Percentiles rank a stretch among this genome's conserved stretches.
Evolutionary conservation across 1,140 invertebrate genomes (phyloP).

Genomic region (Cotesia vestalis): DNA sequence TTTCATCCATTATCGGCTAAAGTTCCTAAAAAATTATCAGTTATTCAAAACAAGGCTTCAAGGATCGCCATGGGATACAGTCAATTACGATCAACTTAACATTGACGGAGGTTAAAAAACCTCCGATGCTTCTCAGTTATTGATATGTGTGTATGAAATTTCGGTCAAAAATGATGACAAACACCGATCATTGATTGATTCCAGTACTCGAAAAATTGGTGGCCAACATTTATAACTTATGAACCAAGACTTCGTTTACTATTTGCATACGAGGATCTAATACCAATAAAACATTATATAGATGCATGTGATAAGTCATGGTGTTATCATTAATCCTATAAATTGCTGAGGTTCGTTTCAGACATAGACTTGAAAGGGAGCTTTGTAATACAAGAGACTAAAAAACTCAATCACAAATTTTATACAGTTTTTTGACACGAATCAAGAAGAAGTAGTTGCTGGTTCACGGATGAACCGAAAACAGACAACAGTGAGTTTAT

Average conservation of each 20-base stretch:
- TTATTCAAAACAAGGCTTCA: no score
- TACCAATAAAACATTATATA: background rate
- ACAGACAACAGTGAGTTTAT: background rate
- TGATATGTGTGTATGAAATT: no score
- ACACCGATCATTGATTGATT: background rate
- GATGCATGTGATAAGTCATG: background rate
- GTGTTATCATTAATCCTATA: conserved; percentile 18
- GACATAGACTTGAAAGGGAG: conserved; percentile 11
- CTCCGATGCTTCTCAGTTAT: no score
- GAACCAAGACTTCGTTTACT: conserved; percentile 1
- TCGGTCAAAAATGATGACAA: no score
- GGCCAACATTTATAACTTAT: background rate
- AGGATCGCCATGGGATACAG: no score
- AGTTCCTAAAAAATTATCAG: no score
- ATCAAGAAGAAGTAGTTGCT: background rate
- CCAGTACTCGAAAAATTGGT: background rate
- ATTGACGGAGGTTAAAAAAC: no score
- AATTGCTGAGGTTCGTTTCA: background rate
- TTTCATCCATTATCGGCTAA: no score
- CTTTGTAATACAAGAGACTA: background rate
- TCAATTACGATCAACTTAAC: no score
- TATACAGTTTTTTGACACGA: background rate
- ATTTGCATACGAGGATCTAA: conserved; percentile 16
- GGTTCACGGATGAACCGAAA: conserved; percentile 28
- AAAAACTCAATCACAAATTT: background rate